Evolutionary conservation across 30 jellyfish, hydroid and myxozoan species (phyloP).

Genomic region (Aurelia aurita complex sp. Pacific): DNA sequence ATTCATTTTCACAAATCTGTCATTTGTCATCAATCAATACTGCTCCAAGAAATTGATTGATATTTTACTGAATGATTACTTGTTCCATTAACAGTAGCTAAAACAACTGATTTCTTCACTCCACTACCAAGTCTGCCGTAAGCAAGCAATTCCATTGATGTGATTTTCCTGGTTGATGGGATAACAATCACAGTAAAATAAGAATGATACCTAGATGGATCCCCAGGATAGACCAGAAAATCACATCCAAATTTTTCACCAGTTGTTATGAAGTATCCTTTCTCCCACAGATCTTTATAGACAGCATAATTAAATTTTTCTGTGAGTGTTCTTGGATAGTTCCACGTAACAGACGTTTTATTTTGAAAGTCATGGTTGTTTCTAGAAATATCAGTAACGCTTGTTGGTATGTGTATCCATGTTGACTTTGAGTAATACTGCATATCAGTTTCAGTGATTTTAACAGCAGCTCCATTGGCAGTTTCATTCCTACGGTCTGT

Average conservation of each 20-base stretch:
- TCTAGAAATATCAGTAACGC: not conserved
- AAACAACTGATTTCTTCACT: constrained; percentile 89
- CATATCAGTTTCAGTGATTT: constrained; percentile 51
- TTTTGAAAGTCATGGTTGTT: not conserved
- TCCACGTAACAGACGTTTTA: constrained; percentile 3
- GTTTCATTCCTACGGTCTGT: too few relatives aligned
- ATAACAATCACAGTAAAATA: constrained; percentile 59
- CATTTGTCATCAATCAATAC: too few relatives aligned
- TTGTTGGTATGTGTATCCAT: constrained; percentile 83
- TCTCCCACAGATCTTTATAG: constrained; percentile 75
- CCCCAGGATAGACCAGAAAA: constrained; percentile 92
- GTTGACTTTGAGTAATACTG: constrained; percentile 72
- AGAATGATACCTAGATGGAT: constrained; percentile 89
- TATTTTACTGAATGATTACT: constrained; percentile 12
- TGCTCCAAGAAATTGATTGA: constrained; percentile 54
- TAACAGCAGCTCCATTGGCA: too few relatives aligned
- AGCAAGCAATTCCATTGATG: constrained; percentile 51
- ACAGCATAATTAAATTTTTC: constrained; percentile 55
- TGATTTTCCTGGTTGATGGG: constrained; percentile 21
- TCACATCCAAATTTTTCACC: constrained; percentile 97
- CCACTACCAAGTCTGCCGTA: constrained; percentile 89
- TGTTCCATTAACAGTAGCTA: constrained; percentile 63
- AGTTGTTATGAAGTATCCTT: constrained; percentile 77
- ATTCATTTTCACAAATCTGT: too few relatives aligned
- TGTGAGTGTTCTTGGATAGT: constrained; percentile 25